A percentile compares a stretch with the other conserved stretches of the same genome.
These are phyloP conservation scores for Pachliopta kotzebuea DNA, from an alignment of 2,888 invertebrate species.

Conservation along the genomic window DNA sequence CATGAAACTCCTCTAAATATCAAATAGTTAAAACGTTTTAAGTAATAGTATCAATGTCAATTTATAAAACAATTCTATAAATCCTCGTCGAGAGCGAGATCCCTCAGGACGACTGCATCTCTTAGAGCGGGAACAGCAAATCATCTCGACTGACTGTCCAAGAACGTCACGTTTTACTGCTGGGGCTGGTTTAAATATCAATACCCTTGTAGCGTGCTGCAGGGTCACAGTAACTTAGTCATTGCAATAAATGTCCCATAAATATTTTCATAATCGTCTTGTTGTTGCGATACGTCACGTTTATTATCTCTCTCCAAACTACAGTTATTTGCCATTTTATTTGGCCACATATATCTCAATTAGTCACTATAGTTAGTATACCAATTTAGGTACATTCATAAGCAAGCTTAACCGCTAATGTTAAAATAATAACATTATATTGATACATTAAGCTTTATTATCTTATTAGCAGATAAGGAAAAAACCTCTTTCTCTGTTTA, in stretches of 20 bases:
- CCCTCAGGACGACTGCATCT: slow-evolving; percentile 50
- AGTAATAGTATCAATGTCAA: slow-evolving; percentile 52
- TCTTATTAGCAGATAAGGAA: slow-evolving; percentile 10
- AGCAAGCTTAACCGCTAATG: slow-evolving; percentile 19
- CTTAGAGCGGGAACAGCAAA: slow-evolving; percentile 44
- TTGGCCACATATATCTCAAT: neutral
- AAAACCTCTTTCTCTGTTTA: slow-evolving; percentile 30
- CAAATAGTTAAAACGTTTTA: slow-evolving; percentile 9
- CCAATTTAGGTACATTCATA: slow-evolving; percentile 3
- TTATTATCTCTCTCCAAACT: slow-evolving; percentile 20
- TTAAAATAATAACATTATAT: slow-evolving; percentile 27
- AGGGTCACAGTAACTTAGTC: slow-evolving; percentile 26
- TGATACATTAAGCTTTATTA: slow-evolving; percentile 25
- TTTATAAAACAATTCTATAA: slow-evolving; percentile 66
- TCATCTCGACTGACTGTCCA: slow-evolving; percentile 54
- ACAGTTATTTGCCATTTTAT: slow-evolving; percentile 11
- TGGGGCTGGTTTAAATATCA: slow-evolving; percentile 56
- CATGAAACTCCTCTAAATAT: neutral
- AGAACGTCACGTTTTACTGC: slow-evolving; percentile 56
- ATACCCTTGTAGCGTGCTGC: slow-evolving; percentile 43
- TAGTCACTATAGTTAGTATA: neutral
- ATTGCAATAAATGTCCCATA: slow-evolving; percentile 24
- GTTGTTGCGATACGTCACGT: slow-evolving; percentile 21
- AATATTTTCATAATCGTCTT: slow-evolving; percentile 26
- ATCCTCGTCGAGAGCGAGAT: slow-evolving; percentile 50